Evolutionary conservation across 2,888 invertebrate species (phyloP).

Genomic region (Temnothorax ravouxi): DNA sequence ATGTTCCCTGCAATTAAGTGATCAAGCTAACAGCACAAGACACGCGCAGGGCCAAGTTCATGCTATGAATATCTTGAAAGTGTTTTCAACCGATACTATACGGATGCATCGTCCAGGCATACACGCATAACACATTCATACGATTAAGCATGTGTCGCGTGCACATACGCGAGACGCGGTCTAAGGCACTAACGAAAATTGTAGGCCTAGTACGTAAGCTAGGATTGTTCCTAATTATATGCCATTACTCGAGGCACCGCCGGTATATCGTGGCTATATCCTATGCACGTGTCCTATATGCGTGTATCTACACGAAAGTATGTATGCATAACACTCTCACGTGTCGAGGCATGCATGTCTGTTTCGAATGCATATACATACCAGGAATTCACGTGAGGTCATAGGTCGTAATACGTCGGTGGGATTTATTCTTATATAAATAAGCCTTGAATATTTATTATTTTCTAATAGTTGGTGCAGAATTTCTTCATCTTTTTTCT

Average conservation of each 20-base stretch:
- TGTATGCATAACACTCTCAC: conserved; percentile 31
- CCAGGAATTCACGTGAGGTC: conserved; percentile 45
- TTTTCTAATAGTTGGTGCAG: conserved; percentile 64
- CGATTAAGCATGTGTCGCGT: conserved; percentile 31
- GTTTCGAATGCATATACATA: conserved; percentile 37
- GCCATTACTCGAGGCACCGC: conserved; percentile 67
- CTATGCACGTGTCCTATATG: conserved; percentile 25
- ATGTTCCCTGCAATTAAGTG: conserved; percentile 67
- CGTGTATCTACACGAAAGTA: conserved; percentile 31
- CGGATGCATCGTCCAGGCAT: background rate
- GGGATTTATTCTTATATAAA: background rate
- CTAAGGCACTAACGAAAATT: conserved; percentile 74
- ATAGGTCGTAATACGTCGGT: conserved; percentile 41
- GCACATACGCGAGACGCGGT: conserved; percentile 52
- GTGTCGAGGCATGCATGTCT: conserved; percentile 21
- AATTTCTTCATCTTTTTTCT: background rate
- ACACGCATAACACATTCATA: conserved; percentile 21
- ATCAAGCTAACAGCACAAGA: conserved; percentile 69
- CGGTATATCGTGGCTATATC: conserved; percentile 34
- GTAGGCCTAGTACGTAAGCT: conserved; percentile 73
- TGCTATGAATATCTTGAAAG: conserved; percentile 38
- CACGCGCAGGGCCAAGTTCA: conserved; percentile 45
- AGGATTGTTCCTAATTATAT: conserved; percentile 75
- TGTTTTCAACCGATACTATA: conserved; percentile 33
- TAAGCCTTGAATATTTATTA: conserved; percentile 67